A percentile compares a stretch with the other conserved stretches of the same genome.
These are phyloP conservation scores for Nyctereutes procyonoides DNA, from an alignment of 2,113 vertebrate species.

Conservation along the genomic window DNA sequence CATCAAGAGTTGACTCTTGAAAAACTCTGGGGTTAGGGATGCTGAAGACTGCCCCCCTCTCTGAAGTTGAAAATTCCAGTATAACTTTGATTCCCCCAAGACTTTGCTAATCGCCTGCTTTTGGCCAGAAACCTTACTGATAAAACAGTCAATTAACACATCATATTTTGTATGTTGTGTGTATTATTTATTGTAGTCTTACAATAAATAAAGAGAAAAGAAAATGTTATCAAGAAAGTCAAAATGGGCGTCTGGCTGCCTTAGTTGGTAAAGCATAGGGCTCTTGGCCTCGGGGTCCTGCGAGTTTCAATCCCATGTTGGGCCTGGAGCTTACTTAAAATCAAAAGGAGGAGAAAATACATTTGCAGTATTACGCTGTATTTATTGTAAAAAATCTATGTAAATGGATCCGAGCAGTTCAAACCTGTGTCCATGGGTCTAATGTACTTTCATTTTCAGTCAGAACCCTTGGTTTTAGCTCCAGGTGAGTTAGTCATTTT, in stretches of 20 bases:
- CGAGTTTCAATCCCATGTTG: not conserved
- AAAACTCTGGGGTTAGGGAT: not conserved
- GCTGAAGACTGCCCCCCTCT: not conserved
- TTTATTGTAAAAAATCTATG: not conserved
- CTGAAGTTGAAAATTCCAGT: not conserved
- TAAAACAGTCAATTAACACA: not conserved
- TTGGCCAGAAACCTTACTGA: not conserved
- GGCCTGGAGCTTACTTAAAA: not conserved
- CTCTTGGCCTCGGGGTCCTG: not conserved
- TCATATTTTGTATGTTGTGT: not conserved
- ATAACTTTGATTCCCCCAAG: not conserved
- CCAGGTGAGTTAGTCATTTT: constrained; percentile 12
- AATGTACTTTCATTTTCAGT: not conserved
- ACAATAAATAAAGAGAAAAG: not conserved
- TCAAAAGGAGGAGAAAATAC: not conserved
- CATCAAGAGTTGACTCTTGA: not conserved
- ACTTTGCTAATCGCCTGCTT: not conserved
- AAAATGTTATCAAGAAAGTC: not conserved
- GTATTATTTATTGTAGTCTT: not conserved
- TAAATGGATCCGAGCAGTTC: not conserved
- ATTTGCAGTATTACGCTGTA: not conserved
- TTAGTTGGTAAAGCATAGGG: not conserved
- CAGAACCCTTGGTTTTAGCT: constrained; percentile 49
- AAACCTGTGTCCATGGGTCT: not conserved
- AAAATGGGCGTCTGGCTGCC: not conserved